Evolutionary conservation across 2,888 invertebrate species (phyloP).

Genomic region (Drosophila mayaguana): DNA sequence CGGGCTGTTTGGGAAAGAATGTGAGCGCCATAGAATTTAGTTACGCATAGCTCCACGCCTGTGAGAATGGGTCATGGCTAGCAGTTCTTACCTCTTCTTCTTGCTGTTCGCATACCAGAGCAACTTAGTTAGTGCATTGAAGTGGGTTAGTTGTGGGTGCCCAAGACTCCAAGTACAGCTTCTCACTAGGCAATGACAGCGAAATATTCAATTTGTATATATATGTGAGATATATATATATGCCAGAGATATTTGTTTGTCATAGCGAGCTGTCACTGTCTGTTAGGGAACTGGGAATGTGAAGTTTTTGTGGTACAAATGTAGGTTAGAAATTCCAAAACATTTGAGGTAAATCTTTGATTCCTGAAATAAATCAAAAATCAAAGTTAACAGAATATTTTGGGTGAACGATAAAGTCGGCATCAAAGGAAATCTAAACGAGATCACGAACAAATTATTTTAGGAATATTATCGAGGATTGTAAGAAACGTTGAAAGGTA

Average conservation of each 20-base stretch:
- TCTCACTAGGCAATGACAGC: conserved; percentile 22
- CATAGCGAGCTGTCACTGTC: conserved; percentile 13
- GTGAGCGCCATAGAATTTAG: conserved; percentile 63
- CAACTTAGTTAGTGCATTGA: conserved; percentile 33
- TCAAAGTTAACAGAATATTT: no score
- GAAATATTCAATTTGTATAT: conserved; percentile 5
- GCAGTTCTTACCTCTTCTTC: conserved; percentile 19
- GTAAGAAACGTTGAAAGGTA: no score
- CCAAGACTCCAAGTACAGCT: conserved; percentile 9
- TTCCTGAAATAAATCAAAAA: no score
- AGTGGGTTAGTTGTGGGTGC: conserved; percentile 68
- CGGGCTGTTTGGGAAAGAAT: conserved; percentile 72
- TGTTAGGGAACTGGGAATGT: neutral
- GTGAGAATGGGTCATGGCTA: conserved; percentile 74
- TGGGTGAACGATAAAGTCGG: no score
- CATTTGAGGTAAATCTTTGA: no score
- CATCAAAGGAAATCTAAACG: neutral
- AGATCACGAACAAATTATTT: no score
- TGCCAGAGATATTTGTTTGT: neutral
- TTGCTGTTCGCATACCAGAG: conserved; percentile 47
- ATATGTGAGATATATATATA: no score
- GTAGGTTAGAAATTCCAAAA: neutral
- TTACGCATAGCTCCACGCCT: conserved; percentile 60
- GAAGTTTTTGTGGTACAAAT: neutral
- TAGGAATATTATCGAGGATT: no score